Evolutionary conservation across 1,140 invertebrate genomes (phyloP).

Genomic region (Colletes gigas): DNA sequence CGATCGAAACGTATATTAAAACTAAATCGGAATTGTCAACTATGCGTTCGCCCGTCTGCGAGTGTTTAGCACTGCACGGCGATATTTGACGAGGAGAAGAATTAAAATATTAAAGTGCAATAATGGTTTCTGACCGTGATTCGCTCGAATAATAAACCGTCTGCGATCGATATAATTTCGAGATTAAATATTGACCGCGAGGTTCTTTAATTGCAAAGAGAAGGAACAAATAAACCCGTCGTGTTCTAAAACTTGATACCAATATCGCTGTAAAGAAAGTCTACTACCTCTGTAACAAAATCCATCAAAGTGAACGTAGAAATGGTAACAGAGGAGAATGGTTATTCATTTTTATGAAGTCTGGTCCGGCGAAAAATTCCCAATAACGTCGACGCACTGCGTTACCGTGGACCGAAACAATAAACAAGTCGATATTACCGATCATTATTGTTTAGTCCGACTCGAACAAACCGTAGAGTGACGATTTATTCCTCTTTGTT

Average conservation of each 20-base stretch:
- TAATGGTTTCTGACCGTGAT: too few relatives aligned
- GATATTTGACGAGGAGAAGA: neutral
- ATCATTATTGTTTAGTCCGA: slow-evolving; percentile 56
- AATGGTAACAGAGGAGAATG: slow-evolving; percentile 10
- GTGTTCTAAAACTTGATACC: slow-evolving; percentile 15
- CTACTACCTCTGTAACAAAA: slow-evolving; percentile 15
- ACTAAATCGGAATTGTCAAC: neutral
- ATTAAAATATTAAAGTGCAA: neutral
- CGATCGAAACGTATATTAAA: neutral
- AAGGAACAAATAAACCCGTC: neutral
- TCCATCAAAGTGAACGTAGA: neutral
- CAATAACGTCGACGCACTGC: slow-evolving; percentile 19
- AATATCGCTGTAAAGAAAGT: slow-evolving; percentile 22
- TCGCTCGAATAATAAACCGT: too few relatives aligned
- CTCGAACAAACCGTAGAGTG: slow-evolving; percentile 37
- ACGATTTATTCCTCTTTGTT: slow-evolving; percentile 39
- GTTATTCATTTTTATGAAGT: slow-evolving; percentile 55
- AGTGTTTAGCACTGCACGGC: neutral
- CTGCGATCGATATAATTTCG: too few relatives aligned
- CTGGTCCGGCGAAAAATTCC: slow-evolving; percentile 31
- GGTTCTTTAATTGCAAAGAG: neutral
- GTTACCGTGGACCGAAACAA: slow-evolving; percentile 26
- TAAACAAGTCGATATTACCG: slow-evolving; percentile 55
- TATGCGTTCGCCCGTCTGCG: neutral
- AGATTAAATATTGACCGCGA: neutral